Base-by-base conservation (phyloP, 2,113 vertebrate genomes). In the Neogale vison region DNA sequence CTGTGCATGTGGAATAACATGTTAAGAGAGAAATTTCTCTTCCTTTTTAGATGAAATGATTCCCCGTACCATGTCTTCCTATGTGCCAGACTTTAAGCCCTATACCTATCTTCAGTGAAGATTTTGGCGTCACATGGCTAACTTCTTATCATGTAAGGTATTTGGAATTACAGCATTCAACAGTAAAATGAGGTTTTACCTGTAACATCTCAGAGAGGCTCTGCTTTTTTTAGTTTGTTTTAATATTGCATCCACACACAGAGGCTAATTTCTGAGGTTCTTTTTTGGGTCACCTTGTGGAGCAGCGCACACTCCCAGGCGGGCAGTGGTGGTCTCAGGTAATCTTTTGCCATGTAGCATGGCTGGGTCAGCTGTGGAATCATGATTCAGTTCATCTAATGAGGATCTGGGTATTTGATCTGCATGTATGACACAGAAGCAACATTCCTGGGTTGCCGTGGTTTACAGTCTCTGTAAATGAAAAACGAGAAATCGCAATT, bases 281-380 rank as follows among this genome's bases (percentile, higher is more conserved):
- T 74, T 47, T 83, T 14, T 2, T 9, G 21, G 12, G 18, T 57
- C 3, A 17, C 13, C 5, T 59, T 10, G 17, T 7, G 63, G 14
- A 50, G 31, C 3, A n/a, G 4, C 7, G 21, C 1, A 34, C 26
- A 15, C 6, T 47, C 6, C 13, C 1, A 11, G 15, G 18, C 26
- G 13, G 69, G 9, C 36, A 15, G 8, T 14, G 39, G 17, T 50
- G 23, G 4, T 65, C 7, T 15, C 0, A 6, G 31, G 14, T 23
- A 29, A 24, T 6, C 23, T 11, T 69, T 39, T 31, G 36, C 42
- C 23, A 57, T n/a, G 7, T 26, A 12, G 20, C 1, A 11, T 8
- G 26, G 4, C 52, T n/a, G 39, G 7, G 7, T 59, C n/a, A 31
- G 14, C 31, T 52, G 26, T 79, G 11, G 3, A 80, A 61, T 15